These are phyloP conservation scores for Myodes glareolus DNA, from an alignment of 2,113 vertebrate genomes.

Conservation along the genomic window DNA sequence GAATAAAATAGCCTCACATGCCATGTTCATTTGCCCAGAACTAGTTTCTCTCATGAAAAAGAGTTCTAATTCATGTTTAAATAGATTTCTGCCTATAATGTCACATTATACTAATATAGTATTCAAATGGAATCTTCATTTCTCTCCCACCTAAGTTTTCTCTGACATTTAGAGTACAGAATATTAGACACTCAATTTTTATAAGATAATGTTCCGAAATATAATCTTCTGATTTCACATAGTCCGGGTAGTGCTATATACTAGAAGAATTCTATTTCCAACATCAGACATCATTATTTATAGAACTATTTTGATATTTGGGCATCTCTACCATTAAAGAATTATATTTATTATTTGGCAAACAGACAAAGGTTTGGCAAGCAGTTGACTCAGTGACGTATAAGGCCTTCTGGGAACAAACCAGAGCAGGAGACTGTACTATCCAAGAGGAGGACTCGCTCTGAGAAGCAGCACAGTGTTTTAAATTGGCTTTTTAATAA, in stretches of 20 bases:
- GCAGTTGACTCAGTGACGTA: not conserved
- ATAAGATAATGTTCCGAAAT: not conserved
- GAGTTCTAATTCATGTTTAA: not conserved
- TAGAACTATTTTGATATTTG: constrained; percentile 43
- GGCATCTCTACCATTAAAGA: not conserved
- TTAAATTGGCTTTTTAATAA: constrained; percentile 72
- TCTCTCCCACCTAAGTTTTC: not conserved
- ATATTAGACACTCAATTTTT: constrained; percentile 12
- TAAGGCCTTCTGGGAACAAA: not conserved
- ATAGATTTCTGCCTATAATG: not conserved
- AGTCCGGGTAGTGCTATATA: not conserved
- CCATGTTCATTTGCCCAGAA: constrained; percentile 5
- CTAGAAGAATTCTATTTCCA: constrained; percentile 13
- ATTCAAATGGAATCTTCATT: not conserved
- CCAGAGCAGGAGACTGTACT: not conserved
- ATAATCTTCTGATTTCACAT: constrained; percentile 34
- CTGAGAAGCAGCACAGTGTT: constrained; percentile 15
- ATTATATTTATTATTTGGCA: not conserved
- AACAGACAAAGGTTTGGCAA: not conserved
- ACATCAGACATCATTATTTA: not conserved
- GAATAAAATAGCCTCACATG: not conserved
- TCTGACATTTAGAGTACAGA: not conserved
- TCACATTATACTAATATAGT: not conserved
- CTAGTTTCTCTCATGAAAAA: constrained; percentile 5
- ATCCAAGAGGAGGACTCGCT: constrained; percentile 11